Conservation (phyloP, 2,797 vertebrate genomes). For the Eutrigla gurnardus region DNA sequence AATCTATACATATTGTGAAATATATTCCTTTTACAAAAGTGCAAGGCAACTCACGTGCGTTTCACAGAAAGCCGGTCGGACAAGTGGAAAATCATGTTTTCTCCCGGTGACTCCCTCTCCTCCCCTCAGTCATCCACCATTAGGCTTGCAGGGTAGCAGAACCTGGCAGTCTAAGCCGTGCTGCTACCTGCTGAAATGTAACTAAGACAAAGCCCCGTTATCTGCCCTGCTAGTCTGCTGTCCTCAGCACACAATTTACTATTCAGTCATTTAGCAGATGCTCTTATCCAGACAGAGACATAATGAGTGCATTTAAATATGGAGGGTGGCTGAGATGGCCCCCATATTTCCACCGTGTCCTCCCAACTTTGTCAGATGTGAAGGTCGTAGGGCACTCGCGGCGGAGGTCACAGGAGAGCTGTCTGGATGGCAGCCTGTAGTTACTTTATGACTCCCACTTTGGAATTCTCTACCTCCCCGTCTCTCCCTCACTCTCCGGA, state of each 20-base stretch:
- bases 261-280: constrained; percentile 79
- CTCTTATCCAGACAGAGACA: constrained; percentile 73
- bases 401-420: constrained; percentile 74
- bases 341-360: constrained; percentile 64
- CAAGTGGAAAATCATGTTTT: constrained; percentile 81
- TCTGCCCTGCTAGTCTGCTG: constrained; percentile 75
- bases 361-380: constrained; percentile 74
- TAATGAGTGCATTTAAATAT: constrained; percentile 74
- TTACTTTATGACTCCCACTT: constrained; percentile 80
- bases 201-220: constrained; percentile 82
- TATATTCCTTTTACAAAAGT: constrained; percentile 30
- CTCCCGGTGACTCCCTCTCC: constrained; percentile 69
- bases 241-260: constrained; percentile 77
- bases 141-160: constrained; percentile 78
- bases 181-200: constrained; percentile 79
- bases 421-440: constrained; percentile 74
- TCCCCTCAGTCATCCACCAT: constrained; percentile 80
- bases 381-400: constrained; percentile 63
- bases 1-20: neutral
- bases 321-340: constrained; percentile 46
- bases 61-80: constrained; percentile 75
- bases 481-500: constrained; percentile 47
- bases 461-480: constrained; percentile 55
- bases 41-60: constrained; percentile 39
- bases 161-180: constrained; percentile 77